Evolutionary conservation across 2,888 invertebrate genomes (phyloP), one percentile per base, ranked within the genome.

Genomic region (Dichetophora obliterata): DNA sequence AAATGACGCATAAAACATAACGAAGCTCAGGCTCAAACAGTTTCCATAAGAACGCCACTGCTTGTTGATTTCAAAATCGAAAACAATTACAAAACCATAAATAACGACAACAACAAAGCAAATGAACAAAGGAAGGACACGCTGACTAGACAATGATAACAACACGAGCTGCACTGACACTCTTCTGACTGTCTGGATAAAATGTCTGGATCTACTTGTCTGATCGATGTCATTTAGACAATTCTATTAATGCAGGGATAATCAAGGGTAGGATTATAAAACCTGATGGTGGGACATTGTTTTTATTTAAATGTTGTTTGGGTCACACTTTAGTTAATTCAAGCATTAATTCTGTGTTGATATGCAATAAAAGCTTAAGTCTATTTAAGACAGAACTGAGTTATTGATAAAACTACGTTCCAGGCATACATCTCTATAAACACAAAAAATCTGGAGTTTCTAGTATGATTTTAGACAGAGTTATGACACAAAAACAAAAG

Each of bases 81-180:
- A n/a, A 37, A 19, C 14, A 65, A 65, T 11, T 34, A 65, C 27
- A 48, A 48, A 68, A 68, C 43, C 66, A 66, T 66, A 66, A 66
- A 66, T 22, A 66, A 66, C 22, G 16, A 22, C 9, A 16, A 63
- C 22, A 63, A 24, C 9, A 57, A 22, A 57, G n/a, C 11, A 22
- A 5, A 57, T 11, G 22, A 57, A 24, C 22, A 5, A 9, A 22
- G 9, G 1, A 22, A 22, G 24, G 24, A 57, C 22, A 22, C 57
- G 24, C 19, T 57, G 57, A 22, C 57, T 57, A 57, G 57, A 57
- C 57, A 24, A 11, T 57, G 11, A 14, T 14, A 57, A 22, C 24
- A 57, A 24, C 24, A 5, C 57, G 22, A 5, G 24, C 19, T 57
- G 9, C 3, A 3, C 22, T 57, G 19, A 57, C 8, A 19, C 22